Evolutionary conservation across 2,888 invertebrate species (phyloP), one percentile per base, ranked within the genome.

Genomic region (Nemotelus pantherinus): DNA sequence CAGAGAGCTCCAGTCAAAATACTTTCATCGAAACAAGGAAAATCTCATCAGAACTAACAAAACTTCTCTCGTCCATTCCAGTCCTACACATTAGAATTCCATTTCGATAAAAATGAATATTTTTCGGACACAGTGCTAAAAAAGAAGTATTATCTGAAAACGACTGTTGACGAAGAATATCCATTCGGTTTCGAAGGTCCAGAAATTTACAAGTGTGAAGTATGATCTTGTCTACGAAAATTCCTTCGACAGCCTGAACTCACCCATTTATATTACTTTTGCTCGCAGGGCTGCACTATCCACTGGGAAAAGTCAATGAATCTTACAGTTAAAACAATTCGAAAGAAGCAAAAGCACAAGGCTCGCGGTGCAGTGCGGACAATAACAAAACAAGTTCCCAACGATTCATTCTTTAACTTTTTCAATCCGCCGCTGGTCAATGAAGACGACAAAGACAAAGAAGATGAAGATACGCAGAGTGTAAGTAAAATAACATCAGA

Each of bases 361-460:
- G 95, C 95, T 63, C 92, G 95, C 80, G 97, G 97, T 71, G 93
- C 95, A 0, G 94, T 96, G 79, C 92, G 98, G 84, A 96, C 96
- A n/a, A 93, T 99, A 81, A 95, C 95, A 72, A 98, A 97, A 89
- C 94, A 95, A 76, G 95, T 99, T 81, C 95, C 96, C 85, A 96
- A 95, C 77, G 98, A 99, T 88, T 99, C 98, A 0, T 99, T 99
- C 90, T 99, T 99, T 90, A 99, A 99, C 89, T 99, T 99, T 91
- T 99, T 99, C 89, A 92, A 91, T 82, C 98, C 98, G 67, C 98
- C 98, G 55, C 89, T 88, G 89, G 93, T 95, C 87, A 94, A 95
- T 57, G 95, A 95, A 80, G 95, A 94, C 86, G 85, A 85, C 77
- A 92, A 94, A 83, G 92, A 91, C 60, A 95, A 96, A 80, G 89